Conservation (phyloP, 2,113 vertebrate species). For the Gulo gulo region DNA sequence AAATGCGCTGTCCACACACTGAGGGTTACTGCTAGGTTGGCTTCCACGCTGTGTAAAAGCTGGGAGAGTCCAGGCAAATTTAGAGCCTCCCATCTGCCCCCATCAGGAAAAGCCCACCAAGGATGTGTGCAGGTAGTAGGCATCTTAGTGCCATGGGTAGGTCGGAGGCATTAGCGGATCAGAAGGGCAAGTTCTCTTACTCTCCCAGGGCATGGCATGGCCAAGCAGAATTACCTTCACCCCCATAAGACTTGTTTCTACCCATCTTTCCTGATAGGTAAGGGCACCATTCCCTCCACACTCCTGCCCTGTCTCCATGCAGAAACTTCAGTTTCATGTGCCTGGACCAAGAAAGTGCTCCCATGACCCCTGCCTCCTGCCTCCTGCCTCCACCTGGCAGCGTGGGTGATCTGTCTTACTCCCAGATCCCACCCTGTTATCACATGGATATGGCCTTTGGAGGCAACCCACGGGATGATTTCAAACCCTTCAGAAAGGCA, state of each 20-base stretch:
- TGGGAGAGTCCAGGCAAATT: not conserved
- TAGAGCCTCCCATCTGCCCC: not conserved
- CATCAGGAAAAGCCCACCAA: not conserved
- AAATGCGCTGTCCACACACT: not conserved
- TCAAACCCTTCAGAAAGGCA: not conserved
- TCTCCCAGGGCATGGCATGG: fast-evolving
- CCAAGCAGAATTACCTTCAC: not conserved
- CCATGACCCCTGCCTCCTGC: not conserved
- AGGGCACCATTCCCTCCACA: not conserved
- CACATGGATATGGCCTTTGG: not conserved
- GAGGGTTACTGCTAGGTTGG: not conserved
- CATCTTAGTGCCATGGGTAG: not conserved
- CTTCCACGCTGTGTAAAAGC: not conserved
- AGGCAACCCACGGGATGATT: not conserved
- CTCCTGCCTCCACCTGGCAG: not conserved
- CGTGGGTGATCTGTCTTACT: not conserved
- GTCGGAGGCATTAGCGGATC: not conserved
- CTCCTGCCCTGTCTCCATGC: not conserved
- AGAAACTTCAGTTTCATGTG: not conserved
- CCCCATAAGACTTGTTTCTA: fast-evolving
- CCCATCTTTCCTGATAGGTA: not conserved
- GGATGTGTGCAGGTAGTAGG: not conserved
- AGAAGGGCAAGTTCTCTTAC: not conserved
- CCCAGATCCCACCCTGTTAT: not conserved
- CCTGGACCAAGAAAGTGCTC: not conserved